Base-by-base conservation (phyloP, 2,888 invertebrate species). In the Venustoraphidia nigricollis region DNA sequence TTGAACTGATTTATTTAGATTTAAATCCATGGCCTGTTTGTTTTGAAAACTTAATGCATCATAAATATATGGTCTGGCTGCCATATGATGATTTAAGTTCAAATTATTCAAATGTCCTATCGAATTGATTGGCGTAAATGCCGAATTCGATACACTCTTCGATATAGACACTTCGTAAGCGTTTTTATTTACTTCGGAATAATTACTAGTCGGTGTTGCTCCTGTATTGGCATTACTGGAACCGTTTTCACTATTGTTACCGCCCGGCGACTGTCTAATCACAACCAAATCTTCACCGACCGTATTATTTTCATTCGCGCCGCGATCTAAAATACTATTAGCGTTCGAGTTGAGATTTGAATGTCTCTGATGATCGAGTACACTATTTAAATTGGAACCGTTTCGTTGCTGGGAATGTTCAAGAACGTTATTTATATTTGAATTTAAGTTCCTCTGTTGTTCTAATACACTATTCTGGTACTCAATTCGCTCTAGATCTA, bases 101-200 rank as follows among this genome's bases (percentile, higher is more conserved):
- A 17, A 17, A 17, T 17, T 17, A 17, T 17, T 17, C 58, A 85
- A 70, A 63, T 85, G 88, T 54, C 85, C 86, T 79, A 86, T 85
- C 42, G 85, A 86, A 61, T 86, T 93, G 64, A 94, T 92, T 39
- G 94, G 94, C 52, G 94, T 94, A 68, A 95, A 95, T 55, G 95
- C 94, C 41, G 88, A 88, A 59, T 85, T 87, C 50, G 84, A 83
- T 56, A 77, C 77, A 37, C 77, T 64, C 60, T 71, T 72, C 51
- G 69, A 66, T 53, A 70, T 66, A 9, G 68, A 63, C 10, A 73
- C 68, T 61, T 75, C 74, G 57, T 75, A 74, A 2, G 61, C 67
- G 69, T 36, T 37, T 36, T 47, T 47, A 11, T 47, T 36, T 9
- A 36, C 36, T 11, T 45, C 36, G 10, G 41, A 13, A 14, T 36